Evolutionary conservation across 2,797 vertebrate species (phyloP), one percentile per base, ranked within the genome.

Genomic region (Fratercula arctica): DNA sequence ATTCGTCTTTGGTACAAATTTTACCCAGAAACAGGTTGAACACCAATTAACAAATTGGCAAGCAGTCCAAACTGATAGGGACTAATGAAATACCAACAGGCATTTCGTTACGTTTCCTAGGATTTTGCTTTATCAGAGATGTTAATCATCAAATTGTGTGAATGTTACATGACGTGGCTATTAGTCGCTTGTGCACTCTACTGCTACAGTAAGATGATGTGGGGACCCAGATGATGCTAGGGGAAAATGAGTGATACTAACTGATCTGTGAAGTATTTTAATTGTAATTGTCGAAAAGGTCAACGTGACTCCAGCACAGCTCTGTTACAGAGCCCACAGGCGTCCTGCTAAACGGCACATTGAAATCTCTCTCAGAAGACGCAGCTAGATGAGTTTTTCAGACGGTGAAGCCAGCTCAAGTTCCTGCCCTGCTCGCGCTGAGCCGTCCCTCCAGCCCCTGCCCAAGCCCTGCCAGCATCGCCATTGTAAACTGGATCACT

Each of bases 291-390:
- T 77, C 4, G 2, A 91, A 45, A 33, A 70, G 82, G 75, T n/a
- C 81, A 80, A 50, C 0, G 0, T 64, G 72, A 82, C 48, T 89
- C 61, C 69, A 82, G 84, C 21, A 78, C 29, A 72, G 33, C 61
- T 87, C 67, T 68, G 29, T 9, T 61, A 73, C 31, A 57, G 73
- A 61, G 61, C 46, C 57, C 75, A 80, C 66, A 69, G 33, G 37
- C 64, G 90, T 28, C n/a, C 50, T 3, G 9, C 75, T 60, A 69
- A 85, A 89, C 1, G 5, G 70, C 48, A 85, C 31, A 11, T 0
- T 48, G n/a, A 66, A 93, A 87, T 60, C 85, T 74, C 69, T 77
- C 69, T 75, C 29, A 46, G 67, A 83, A 90, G 46, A 84, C 48
- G 37, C 54, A 86, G 50, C 13, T 50, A 57, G 61, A 10, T 39